Evolutionary conservation across 2,113 vertebrate genomes (phyloP).

Genomic region (Hemiprocne comata): DNA sequence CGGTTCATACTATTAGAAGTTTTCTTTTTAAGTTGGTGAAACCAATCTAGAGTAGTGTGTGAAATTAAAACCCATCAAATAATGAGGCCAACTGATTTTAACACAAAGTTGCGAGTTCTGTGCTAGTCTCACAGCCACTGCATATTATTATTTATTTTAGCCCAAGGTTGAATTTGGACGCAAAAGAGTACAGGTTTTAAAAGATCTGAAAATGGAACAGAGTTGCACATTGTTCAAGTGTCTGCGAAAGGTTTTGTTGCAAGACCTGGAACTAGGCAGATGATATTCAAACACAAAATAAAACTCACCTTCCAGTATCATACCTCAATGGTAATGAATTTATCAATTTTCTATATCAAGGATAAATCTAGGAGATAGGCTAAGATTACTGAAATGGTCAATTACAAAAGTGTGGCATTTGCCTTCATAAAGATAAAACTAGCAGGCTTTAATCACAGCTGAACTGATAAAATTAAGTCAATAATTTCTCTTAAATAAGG

Average conservation of each 20-base stretch:
- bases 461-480: slow-evolving; percentile 15
- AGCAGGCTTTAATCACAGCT: slow-evolving; percentile 3
- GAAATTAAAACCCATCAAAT: not conserved
- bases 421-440: not conserved
- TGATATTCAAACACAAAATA: not conserved
- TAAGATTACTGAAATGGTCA: not conserved
- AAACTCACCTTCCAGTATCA: not conserved
- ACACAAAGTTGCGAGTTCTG: not conserved
- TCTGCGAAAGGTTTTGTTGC: not conserved
- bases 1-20: not conserved
- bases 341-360: not conserved
- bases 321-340: not conserved
- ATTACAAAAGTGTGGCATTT: not conserved
- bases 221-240: not conserved
- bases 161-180: not conserved
- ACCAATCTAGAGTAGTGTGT: not conserved
- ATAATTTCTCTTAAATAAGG: not conserved
- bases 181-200: not conserved
- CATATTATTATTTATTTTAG: not conserved
- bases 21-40: not conserved
- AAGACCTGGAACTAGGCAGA: not conserved
- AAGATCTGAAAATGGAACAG: not conserved
- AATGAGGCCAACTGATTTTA: not conserved
- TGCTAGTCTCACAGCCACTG: not conserved
- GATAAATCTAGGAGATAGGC: not conserved